Evolutionary conservation across 1,140 invertebrate species (phyloP).

Genomic region (Wasmannia auropunctata): DNA sequence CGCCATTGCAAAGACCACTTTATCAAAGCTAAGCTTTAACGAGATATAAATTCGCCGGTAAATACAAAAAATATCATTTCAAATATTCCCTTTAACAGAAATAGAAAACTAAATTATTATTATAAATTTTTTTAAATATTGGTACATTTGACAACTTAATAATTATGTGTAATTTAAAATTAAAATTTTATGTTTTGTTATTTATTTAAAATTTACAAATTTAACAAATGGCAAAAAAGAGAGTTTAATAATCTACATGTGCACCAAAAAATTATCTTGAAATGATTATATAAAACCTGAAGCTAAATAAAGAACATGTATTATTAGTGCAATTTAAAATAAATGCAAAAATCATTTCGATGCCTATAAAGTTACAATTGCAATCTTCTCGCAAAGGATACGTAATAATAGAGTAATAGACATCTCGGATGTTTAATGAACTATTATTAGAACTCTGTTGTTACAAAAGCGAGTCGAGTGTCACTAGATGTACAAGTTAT

Average conservation of each 20-base stretch:
- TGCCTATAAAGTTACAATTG: background rate
- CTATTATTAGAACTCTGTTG: background rate
- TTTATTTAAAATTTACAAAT: background rate
- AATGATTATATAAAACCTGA: no score
- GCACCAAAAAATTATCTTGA: background rate
- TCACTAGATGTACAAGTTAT: background rate
- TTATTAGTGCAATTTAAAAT: background rate
- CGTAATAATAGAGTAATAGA: background rate
- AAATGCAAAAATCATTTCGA: background rate
- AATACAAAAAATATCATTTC: background rate
- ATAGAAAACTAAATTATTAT: background rate
- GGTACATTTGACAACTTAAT: background rate
- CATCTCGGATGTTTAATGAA: constrained; percentile 3
- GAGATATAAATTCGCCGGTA: background rate
- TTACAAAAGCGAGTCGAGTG: background rate
- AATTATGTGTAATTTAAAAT: background rate
- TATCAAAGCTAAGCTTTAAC: background rate
- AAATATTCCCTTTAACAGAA: background rate
- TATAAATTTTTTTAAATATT: background rate
- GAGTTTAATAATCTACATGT: background rate
- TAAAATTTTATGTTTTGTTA: background rate
- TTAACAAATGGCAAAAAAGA: background rate
- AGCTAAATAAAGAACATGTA: background rate
- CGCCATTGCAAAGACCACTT: background rate
- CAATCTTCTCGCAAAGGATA: background rate